Percentiles rank a stretch among this genome's conserved stretches.
Evolutionary conservation across 2,888 invertebrate species (phyloP).

Genomic region (Podotricha telesiphe): DNA sequence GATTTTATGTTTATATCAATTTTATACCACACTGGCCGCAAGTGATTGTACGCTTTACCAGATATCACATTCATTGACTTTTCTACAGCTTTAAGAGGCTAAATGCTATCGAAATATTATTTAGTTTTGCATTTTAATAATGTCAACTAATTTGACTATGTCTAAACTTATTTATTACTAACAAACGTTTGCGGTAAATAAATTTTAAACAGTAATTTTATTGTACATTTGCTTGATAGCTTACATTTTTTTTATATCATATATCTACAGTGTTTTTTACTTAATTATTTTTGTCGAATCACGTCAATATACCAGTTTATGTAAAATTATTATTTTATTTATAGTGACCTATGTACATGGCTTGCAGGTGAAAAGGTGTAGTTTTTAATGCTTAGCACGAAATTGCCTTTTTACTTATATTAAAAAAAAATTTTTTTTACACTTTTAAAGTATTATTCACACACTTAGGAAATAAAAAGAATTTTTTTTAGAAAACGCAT

Average conservation of each 20-base stretch:
- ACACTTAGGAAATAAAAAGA: no score
- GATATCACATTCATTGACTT: background rate
- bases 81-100: conserved; percentile 6
- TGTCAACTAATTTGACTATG: background rate
- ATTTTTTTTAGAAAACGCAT: no score
- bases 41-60: conserved; percentile 24
- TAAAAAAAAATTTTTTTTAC: background rate
- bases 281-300: no score
- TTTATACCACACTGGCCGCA: conserved; percentile 10
- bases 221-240: background rate
- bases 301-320: background rate
- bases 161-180: background rate
- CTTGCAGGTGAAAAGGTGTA: conserved; percentile 22
- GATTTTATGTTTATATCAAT: conserved; percentile 28
- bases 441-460: no score
- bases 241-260: background rate
- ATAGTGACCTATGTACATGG: conserved; percentile 11
- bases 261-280: no score
- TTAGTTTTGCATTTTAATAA: conserved; percentile 1
- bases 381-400: conserved; percentile 20
- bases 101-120: conserved; percentile 1
- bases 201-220: background rate
- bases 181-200: background rate
- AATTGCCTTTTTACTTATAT: conserved; percentile 3
- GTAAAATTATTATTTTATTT: conserved; percentile 9